Evolutionary conservation across 2,888 invertebrate species (phyloP), one percentile per base, ranked within the genome.

Genomic region (Rhingia rostrata): DNA sequence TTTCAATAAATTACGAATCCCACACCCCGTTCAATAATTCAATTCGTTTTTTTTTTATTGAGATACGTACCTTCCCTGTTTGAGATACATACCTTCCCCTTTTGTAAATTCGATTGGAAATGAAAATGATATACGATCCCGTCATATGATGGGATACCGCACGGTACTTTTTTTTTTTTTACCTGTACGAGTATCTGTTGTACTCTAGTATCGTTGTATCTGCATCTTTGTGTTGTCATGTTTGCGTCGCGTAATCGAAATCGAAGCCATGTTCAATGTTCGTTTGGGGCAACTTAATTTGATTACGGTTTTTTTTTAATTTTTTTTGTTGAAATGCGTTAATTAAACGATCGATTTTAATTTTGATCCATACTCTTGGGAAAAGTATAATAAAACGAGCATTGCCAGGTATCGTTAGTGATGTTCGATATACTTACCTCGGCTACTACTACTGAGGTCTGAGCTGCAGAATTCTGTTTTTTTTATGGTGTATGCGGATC

Each of bases 331-430:
- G 30, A 78, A 60, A 79, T 84, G 84, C 79, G 79, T 84, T 79
- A 84, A 84, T 79, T 79, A 84, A 74, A 69, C 73, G 79, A 79
- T 84, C 84, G 83, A 58, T 63, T 69, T 51, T 35, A 73, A 72
- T 47, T 66, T 72, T 43, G 6, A 60, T 67, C 39, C 53, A 54
- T 32, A 61, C 53, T 74, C 45, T 51, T 47, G 43, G 37, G 30
- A 49, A 22, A 22, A 22, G 37, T 45, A 10, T 45, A 33, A 12
- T 33, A 49, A 37, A 12, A 14, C 45, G 10, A 61, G 53, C 47
- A 37, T 56, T 61, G 33, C 30, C 47, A 39, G 39, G 47, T 22
- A 14, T 45, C n/a, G 45, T 74, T 63, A 69, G 53, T 56, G 69
- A 53, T 75, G 64, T 54, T 51, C 60, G 69, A 54, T 70, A 22